A percentile compares a stretch with the other conserved stretches of the same genome.
phyloP scores from a whole-genome alignment of 2,113 vertebrate genomes.

The Aegithalos caudatus region DNA sequence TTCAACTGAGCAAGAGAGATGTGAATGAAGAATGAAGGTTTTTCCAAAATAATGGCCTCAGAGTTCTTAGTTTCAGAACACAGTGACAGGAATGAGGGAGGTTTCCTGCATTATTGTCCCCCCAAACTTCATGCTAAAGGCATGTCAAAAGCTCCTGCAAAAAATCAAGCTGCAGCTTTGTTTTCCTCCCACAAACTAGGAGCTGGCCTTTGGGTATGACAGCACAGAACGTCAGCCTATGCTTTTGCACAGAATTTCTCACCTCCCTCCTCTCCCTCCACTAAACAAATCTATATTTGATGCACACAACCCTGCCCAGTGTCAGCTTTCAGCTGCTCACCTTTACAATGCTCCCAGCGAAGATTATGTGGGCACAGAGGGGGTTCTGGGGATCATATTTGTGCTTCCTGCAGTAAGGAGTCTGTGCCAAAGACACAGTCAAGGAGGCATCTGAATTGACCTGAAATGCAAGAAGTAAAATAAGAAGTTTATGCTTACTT shows the following conservation, averaged over 20 bases:
- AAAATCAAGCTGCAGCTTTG: background rate
- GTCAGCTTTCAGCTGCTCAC: constrained; percentile 58
- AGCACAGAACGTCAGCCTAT: background rate
- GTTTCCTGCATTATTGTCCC: background rate
- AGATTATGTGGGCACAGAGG: constrained; percentile 88
- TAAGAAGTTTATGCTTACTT: background rate
- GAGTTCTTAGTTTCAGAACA: background rate
- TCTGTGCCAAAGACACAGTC: constrained; percentile 92
- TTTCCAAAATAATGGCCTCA: background rate
- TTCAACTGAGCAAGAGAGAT: background rate
- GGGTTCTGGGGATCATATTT: constrained; percentile 91
- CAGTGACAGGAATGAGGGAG: background rate
- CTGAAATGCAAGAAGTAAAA: constrained; percentile 70
- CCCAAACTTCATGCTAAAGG: background rate
- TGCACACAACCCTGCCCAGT: background rate
- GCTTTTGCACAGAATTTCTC: background rate
- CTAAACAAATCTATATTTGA: background rate
- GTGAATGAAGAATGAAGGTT: background rate
- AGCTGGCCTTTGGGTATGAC: background rate
- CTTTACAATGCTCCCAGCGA: constrained; percentile 83
- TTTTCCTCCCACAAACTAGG: background rate
- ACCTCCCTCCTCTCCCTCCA: background rate
- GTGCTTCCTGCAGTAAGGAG: constrained; percentile 82
- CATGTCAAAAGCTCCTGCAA: background rate
- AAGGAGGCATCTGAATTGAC: constrained; percentile 82